These are phyloP conservation scores for Hemiscyllium ocellatum DNA, from an alignment of 2,113 vertebrate species.

Conservation along the genomic window DNA sequence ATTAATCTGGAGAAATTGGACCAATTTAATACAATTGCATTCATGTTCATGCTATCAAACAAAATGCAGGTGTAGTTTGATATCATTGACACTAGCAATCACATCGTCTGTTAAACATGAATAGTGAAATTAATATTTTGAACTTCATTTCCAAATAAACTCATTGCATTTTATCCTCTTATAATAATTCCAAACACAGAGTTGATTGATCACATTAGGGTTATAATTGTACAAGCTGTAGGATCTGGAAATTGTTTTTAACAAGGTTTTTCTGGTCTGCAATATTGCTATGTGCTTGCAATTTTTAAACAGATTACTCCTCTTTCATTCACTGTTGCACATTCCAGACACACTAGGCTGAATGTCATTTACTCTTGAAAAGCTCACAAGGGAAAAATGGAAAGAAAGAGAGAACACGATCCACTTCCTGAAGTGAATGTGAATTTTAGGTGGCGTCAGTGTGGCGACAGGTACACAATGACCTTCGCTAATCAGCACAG, in stretches of 20 bases:
- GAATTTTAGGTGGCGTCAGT: constrained; percentile 37
- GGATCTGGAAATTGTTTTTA: constrained; percentile 17
- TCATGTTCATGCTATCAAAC: background rate
- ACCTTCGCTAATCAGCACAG: constrained; percentile 35
- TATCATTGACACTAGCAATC: background rate
- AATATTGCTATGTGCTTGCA: constrained; percentile 26
- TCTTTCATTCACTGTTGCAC: constrained; percentile 29
- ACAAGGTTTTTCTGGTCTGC: background rate
- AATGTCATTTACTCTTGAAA: constrained; percentile 34
- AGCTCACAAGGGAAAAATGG: constrained; percentile 37
- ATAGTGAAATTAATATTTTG: background rate
- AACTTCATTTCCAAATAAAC: background rate
- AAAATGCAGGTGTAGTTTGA: background rate
- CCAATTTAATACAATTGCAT: background rate
- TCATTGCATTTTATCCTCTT: background rate
- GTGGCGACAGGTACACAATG: constrained; percentile 36
- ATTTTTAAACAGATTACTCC: constrained; percentile 34
- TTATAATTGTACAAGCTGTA: constrained; percentile 15
- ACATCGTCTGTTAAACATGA: background rate
- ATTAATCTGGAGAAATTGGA: background rate
- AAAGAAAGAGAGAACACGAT: constrained; percentile 36
- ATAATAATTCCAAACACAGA: background rate
- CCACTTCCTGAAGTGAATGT: constrained; percentile 38
- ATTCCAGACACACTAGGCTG: constrained; percentile 33
- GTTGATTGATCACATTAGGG: background rate